Conservation (phyloP, 2,888 invertebrate genomes). For the Seira sanloemensis region DNA sequence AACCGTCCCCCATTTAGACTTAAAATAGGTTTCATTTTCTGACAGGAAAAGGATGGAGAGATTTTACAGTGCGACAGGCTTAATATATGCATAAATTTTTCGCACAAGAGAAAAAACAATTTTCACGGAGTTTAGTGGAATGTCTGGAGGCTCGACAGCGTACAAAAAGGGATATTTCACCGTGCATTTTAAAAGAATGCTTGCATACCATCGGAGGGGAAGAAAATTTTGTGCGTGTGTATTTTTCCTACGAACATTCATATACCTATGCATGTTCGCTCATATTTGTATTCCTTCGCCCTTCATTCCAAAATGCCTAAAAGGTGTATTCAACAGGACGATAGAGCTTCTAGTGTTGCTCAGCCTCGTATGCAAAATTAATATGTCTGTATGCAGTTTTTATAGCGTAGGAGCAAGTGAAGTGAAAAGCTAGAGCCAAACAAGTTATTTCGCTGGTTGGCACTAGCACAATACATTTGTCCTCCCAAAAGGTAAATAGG, state of each 20-base stretch:
- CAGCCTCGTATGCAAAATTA: slow-evolving; percentile 9
- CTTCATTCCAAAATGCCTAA: background rate
- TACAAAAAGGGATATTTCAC: background rate
- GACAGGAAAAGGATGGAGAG: slow-evolving; percentile 16
- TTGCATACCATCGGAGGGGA: background rate
- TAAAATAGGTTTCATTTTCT: background rate
- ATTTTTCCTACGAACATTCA: no score
- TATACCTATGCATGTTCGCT: no score
- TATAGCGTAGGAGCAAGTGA: background rate
- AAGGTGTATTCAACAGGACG: slow-evolving; percentile 12
- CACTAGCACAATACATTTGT: slow-evolving; percentile 8
- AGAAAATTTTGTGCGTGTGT: background rate
- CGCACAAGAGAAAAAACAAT: slow-evolving; percentile 9
- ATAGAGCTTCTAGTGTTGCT: slow-evolving; percentile 30
- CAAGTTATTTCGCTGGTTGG: background rate
- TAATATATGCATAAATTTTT: slow-evolving; percentile 11
- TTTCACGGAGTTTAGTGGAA: background rate
- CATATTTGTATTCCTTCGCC: slow-evolving; percentile 24
- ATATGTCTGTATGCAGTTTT: background rate
- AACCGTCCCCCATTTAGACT: background rate
- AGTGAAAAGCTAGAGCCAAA: background rate
- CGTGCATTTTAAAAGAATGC: background rate
- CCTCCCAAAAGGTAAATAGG: slow-evolving; percentile 38
- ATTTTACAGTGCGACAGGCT: slow-evolving; percentile 5
- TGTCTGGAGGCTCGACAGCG: background rate